phyloP scores from a whole-genome alignment of 2,797 vertebrate genomes.

The Ctenopoma multispine region DNA sequence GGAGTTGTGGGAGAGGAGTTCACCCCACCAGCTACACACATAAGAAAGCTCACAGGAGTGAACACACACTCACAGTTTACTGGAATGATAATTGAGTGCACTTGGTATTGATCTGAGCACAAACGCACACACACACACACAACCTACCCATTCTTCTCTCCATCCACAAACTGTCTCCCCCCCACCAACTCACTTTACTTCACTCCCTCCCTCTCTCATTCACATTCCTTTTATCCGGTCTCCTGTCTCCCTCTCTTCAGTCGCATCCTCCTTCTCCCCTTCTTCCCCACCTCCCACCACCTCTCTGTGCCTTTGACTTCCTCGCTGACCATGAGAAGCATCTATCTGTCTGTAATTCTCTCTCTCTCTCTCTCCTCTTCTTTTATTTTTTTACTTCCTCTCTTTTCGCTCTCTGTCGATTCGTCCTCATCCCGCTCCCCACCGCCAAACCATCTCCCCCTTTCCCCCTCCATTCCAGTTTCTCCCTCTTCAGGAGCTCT shows the following conservation, averaged over 20 bases:
- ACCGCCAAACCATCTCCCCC: too few species aligned
- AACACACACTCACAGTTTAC: constrained; percentile 56
- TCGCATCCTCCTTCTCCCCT: constrained; percentile 33
- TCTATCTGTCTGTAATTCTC: constrained; percentile 59
- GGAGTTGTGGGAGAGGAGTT: constrained; percentile 69
- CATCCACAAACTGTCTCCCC: constrained; percentile 44
- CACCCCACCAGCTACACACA: constrained; percentile 62
- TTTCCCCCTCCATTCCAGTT: constrained; percentile 23
- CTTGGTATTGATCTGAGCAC: constrained; percentile 72
- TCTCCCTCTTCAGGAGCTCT: constrained; percentile 59
- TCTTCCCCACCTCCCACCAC: neutral
- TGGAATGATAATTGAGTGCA: constrained; percentile 80
- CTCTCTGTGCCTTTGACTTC: constrained; percentile 44
- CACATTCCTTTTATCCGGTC: constrained; percentile 57
- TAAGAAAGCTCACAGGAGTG: constrained; percentile 23
- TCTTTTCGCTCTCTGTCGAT: constrained; percentile 18
- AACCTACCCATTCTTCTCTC: constrained; percentile 58
- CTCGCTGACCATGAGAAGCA: constrained; percentile 68
- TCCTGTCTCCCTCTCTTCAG: constrained; percentile 39
- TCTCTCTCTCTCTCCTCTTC: constrained; percentile 5
- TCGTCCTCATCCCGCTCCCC: constrained; percentile 12
- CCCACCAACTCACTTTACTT: constrained; percentile 8
- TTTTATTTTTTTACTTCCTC: neutral
- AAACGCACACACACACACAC: constrained; percentile 19
- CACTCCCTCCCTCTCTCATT: constrained; percentile 48